A percentile compares a stretch with the other conserved stretches of the same genome.
phyloP scores from a whole-genome alignment of 2,113 vertebrate genomes.

The Rhinoptilus africanus region DNA sequence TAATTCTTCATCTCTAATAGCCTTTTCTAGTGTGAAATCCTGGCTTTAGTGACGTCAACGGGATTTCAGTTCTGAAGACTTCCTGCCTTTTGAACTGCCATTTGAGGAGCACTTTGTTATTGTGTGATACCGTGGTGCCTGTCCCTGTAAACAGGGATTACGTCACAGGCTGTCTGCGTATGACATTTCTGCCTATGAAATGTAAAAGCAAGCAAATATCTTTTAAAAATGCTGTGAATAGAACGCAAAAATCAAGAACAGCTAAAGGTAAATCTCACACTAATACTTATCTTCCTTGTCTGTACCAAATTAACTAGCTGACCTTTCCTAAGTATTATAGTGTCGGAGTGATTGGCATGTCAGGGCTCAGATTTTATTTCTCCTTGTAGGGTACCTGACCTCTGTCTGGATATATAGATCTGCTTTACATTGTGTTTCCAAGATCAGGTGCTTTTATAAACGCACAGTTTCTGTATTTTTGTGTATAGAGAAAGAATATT shows the following conservation, averaged over 20 bases:
- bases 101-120: not conserved
- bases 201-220: not conserved
- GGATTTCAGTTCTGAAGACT: not conserved
- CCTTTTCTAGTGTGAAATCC: not conserved
- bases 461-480: not conserved
- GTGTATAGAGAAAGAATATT: not conserved
- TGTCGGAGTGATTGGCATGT: not conserved
- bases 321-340: not conserved
- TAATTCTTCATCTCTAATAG: not conserved
- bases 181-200: not conserved
- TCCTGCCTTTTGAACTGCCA: not conserved
- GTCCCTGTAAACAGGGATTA: not conserved
- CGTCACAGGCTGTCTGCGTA: not conserved
- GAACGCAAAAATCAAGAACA: not conserved
- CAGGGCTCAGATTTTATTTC: constrained; percentile 5
- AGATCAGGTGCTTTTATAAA: not conserved
- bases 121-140: not conserved
- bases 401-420: not conserved
- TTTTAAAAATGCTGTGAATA: not conserved
- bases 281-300: not conserved
- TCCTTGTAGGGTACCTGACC: not conserved
- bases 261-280: not conserved
- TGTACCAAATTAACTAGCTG: not conserved
- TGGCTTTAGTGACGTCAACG: not conserved
- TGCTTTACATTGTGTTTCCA: not conserved